Evolutionary conservation across 2,113 vertebrate genomes (phyloP).

Genomic region (Vireo altiloquus): DNA sequence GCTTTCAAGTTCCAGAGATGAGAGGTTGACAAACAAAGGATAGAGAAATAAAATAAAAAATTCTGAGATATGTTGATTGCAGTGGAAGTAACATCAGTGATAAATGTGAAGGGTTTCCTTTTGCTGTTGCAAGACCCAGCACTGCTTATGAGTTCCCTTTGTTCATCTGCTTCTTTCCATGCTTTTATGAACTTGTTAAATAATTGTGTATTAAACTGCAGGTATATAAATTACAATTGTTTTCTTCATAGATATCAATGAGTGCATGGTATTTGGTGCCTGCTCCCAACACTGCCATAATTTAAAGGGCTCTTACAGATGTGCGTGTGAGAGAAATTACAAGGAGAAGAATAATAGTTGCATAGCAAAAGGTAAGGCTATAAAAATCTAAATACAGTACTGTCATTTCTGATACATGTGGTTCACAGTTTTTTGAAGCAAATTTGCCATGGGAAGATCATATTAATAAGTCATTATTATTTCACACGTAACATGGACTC

Average conservation of each 20-base stretch:
- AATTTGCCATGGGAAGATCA: background rate
- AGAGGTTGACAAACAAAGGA: background rate
- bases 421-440: background rate
- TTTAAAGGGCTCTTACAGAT: constrained; percentile 93
- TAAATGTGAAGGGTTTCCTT: background rate
- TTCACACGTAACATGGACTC: background rate
- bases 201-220: background rate
- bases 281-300: constrained; percentile 94
- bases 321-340: constrained; percentile 90
- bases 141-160: background rate
- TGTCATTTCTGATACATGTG: background rate
- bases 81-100: background rate
- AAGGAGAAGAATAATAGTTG: constrained; percentile 88
- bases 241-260: constrained; percentile 84
- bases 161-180: background rate
- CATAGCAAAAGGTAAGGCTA: constrained; percentile 86
- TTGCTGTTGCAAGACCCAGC: background rate
- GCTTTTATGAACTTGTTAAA: background rate
- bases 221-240: background rate
- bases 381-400: background rate
- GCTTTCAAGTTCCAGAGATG: background rate
- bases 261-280: constrained; percentile 89
- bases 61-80: background rate
- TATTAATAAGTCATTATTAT: background rate
- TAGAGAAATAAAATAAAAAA: background rate